Percentiles rank a stretch among this genome's conserved stretches.
These are phyloP conservation scores for Corella eumyota DNA, from an alignment of 23 tunicate species.

Conservation along the genomic window DNA sequence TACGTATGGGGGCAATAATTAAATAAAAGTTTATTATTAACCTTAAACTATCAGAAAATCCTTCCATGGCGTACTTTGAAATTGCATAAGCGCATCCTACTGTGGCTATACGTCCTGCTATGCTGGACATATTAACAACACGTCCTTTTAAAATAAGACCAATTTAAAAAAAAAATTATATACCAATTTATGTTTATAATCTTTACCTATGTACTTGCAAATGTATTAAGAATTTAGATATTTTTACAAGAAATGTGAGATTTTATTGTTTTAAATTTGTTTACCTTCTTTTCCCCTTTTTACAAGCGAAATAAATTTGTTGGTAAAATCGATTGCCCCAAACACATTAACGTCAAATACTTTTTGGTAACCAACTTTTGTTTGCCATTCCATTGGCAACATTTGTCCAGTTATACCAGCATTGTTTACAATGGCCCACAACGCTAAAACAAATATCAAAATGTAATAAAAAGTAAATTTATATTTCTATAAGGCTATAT, in stretches of 20 bases:
- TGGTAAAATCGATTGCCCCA: conserved; percentile 15
- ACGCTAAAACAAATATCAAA: too few relatives aligned
- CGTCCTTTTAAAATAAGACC: neutral
- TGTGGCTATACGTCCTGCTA: neutral
- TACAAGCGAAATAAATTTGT: conserved; percentile 15
- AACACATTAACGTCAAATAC: conserved; percentile 16
- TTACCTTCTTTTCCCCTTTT: conserved; percentile 24
- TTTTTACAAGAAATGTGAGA: too few relatives aligned
- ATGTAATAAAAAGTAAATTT: too few relatives aligned
- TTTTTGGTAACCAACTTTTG: conserved; percentile 14
- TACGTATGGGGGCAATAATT: too few relatives aligned
- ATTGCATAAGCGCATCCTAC: neutral
- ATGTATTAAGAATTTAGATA: too few relatives aligned
- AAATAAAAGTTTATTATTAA: neutral
- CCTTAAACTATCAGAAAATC: neutral
- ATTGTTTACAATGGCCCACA: conserved; percentile 31
- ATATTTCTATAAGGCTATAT: too few relatives aligned
- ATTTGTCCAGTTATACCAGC: conserved; percentile 7
- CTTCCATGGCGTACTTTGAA: conserved; percentile 8
- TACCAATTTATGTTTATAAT: too few relatives aligned
- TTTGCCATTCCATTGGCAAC: conserved; percentile 23
- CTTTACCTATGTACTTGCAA: too few relatives aligned
- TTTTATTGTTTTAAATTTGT: too few relatives aligned
- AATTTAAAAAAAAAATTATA: neutral
- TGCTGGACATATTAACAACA: conserved; percentile 1